Base-by-base conservation (phyloP, 1,140 invertebrate species). In the Neodiprion lecontei region DNA sequence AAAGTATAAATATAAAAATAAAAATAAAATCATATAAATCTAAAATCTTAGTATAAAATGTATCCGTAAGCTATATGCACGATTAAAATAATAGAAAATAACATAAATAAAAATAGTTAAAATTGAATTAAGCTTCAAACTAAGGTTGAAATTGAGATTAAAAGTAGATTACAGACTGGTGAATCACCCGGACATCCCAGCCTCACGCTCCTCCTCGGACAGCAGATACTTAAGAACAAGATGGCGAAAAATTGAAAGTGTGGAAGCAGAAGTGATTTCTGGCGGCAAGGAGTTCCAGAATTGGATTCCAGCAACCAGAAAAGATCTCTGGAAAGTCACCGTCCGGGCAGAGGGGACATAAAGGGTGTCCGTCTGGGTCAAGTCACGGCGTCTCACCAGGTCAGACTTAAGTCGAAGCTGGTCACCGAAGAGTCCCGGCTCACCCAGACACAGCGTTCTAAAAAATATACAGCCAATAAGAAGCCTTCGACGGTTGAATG, bases 251-350 rank as follows among this genome's bases (percentile, higher is more conserved):
- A 8, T 17, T 11, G 12, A 4, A 12, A 47, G 67, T 4, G 67
- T 69, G 10, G 67, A 69, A 14, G 67, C 67, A 11, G 23, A 12
- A 23, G 67, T 69, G 14, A 69, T 23, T 23, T 69, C 40, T 17
- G 17, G 67, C 14, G 67, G 67, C 40, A 69, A 69, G 17, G 67
- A 14, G 11, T 69, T 69, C 67, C 67, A 69, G 67, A 69, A 69
- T 7, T 69, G 5, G 14, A 69, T 69, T 11, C 67, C 67, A 17
- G 67, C 17, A 17, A 69, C 67, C 17, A 69, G 67, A 47, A 69
- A 69, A 11, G 5, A 69, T 17, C 17, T 69, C 23, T 69, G 67
- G 17, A 23, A 69, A 11, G 67, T 17, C 11, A 23, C 67, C 1
- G 67, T 69, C 11, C 67, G 67, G 23, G 67, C 40, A 23, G 21